Percentiles rank a stretch among this genome's conserved stretches.
These are phyloP conservation scores for Aegypius monachus DNA, from an alignment of 2,113 vertebrate species.

Conservation along the genomic window DNA sequence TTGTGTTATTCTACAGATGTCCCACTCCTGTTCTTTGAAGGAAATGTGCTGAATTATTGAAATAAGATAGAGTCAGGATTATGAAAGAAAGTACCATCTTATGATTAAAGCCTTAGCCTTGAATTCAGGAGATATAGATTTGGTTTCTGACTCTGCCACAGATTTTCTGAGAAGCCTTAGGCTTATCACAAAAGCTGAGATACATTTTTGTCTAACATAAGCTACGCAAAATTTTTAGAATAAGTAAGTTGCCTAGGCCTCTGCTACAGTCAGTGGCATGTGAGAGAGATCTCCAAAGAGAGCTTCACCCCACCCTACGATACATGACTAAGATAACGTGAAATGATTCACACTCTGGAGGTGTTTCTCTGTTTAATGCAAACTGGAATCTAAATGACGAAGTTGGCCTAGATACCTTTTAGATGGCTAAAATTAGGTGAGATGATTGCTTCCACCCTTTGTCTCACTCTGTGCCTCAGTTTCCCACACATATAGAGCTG, in stretches of 20 bases:
- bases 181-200: not conserved
- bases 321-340: not conserved
- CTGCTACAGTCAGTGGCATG: not conserved
- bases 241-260: not conserved
- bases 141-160: not conserved
- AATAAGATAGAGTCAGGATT: conserved; percentile 8
- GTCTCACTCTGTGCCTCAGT: not conserved
- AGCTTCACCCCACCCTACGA: not conserved
- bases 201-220: not conserved
- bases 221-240: not conserved
- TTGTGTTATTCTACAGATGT: conserved; percentile 14
- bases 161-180: not conserved
- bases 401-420: not conserved
- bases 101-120: conserved; percentile 14
- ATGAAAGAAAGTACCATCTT: not conserved
- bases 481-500: not conserved
- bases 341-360: conserved; percentile 1
- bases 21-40: conserved; percentile 3
- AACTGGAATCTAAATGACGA: not conserved
- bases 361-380: not conserved
- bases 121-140: not conserved
- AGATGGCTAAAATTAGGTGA: not conserved
- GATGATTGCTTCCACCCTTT: not conserved
- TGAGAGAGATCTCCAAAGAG: not conserved
- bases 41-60: conserved; percentile 35